Conservation (phyloP, 2,113 vertebrate genomes). For the Dromiciops gliroides region DNA sequence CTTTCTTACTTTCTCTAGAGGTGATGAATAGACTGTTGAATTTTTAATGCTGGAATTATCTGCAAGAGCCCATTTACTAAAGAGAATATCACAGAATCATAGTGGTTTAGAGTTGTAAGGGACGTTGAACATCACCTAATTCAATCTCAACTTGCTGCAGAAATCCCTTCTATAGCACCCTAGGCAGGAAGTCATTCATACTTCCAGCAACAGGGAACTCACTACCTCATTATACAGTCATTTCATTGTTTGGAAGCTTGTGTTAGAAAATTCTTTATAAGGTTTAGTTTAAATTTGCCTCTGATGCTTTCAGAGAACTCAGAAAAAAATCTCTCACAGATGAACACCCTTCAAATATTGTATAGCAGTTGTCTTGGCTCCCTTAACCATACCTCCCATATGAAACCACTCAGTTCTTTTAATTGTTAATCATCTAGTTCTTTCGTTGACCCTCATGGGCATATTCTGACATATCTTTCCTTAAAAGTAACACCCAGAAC, state of each 20-base stretch:
- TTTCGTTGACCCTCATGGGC: background rate
- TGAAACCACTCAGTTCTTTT: background rate
- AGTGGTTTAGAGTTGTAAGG: background rate
- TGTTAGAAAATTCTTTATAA: background rate
- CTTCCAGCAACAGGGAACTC: background rate
- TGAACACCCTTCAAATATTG: background rate
- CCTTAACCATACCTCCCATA: background rate
- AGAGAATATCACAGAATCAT: background rate
- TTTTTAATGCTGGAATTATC: slow-evolving; percentile 24
- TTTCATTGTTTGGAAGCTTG: background rate
- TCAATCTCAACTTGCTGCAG: background rate
- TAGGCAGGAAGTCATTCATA: background rate
- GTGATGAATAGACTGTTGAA: background rate
- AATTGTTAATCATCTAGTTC: background rate
- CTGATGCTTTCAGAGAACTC: background rate
- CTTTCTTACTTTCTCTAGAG: slow-evolving; percentile 13
- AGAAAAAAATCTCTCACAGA: background rate
- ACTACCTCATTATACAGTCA: accelerated
- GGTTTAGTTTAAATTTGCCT: background rate
- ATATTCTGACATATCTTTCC: background rate
- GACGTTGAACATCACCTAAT: background rate
- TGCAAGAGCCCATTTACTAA: background rate
- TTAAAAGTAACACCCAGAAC: background rate
- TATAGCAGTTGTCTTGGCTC: background rate
- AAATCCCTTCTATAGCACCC: background rate